These are phyloP conservation scores for Hoplodrina blanda DNA, from an alignment of 2,888 invertebrate genomes.

Conservation along the genomic window DNA sequence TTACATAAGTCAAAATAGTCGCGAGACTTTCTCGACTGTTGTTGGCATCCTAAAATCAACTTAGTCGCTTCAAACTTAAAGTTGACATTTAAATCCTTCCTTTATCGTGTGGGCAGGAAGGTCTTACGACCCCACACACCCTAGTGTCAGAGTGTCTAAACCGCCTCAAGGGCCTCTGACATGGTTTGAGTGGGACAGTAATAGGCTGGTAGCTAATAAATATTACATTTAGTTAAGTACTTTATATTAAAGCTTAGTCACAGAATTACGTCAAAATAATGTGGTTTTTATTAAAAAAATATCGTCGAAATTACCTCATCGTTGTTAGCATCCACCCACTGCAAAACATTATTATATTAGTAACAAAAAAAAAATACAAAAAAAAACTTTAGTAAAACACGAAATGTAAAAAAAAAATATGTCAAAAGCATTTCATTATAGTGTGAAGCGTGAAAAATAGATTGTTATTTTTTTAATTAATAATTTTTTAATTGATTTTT, in stretches of 20 bases:
- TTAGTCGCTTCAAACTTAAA: background rate
- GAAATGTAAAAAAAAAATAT: slow-evolving; percentile 54
- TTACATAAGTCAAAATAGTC: background rate
- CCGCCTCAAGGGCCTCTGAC: too few relatives aligned
- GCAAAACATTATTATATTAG: slow-evolving; percentile 89
- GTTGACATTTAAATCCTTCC: too few relatives aligned
- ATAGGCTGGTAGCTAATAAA: too few relatives aligned
- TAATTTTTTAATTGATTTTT: slow-evolving; percentile 71
- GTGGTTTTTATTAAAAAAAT: slow-evolving; percentile 56
- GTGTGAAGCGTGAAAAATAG: slow-evolving; percentile 76
- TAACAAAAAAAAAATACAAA: slow-evolving; percentile 75
- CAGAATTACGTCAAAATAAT: slow-evolving; percentile 59
- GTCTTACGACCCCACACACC: too few relatives aligned
- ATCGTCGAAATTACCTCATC: slow-evolving; percentile 90
- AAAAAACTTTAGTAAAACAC: slow-evolving; percentile 62
- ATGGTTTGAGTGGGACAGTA: too few relatives aligned
- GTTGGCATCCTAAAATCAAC: background rate
- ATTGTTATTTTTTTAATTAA: slow-evolving; percentile 64
- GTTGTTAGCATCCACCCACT: slow-evolving; percentile 93
- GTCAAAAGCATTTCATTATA: slow-evolving; percentile 86
- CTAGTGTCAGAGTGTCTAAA: too few relatives aligned
- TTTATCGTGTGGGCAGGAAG: too few relatives aligned
- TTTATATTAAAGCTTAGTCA: slow-evolving; percentile 24
- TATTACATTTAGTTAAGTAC: background rate
- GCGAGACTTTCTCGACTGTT: background rate